Evolutionary conservation across 2,888 invertebrate species (phyloP), one percentile per base, ranked within the genome.

Genomic region (Drosophila nigritarsus): DNA sequence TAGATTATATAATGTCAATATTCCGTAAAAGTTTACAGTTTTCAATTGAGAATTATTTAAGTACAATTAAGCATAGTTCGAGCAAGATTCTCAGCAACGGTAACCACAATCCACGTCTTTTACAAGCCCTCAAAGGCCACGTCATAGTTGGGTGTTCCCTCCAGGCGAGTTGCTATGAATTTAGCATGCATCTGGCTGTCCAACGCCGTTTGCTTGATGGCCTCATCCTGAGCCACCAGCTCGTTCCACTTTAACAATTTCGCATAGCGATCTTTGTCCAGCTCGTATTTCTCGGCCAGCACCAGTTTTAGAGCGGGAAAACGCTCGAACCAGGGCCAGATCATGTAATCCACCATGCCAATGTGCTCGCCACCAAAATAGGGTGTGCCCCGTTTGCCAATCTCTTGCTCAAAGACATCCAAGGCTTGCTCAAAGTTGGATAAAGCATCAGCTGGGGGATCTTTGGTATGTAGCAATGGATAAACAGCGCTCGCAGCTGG

Each of bases 291-390:
- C 55, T 95, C 94, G 54, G 95, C 95, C 36, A 90, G 75, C 60
- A 96, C 92, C 38, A 96, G 91, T 83, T 94, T 94, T 0, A 97
- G 93, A 42, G 96, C 92, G 38, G 91, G 91, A 7, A 92, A 88
- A 32, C 93, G 91, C 91, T 97, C 97, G 86, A 96, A 95, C 96
- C 97, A 97, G 0, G 97, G 97, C 97, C 97, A 97, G 78, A 97
- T 95, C 94, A 97, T 96, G 79, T 96, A 96, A 91, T 97, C 97
- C 56, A 97, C 93, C 94, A 97, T 95, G 58, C 97, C 97, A 6
- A 97, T 96, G 65, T 94, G 94, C 62, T 94, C 93, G 0, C 97
- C 96, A 70, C 95, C 94, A 80, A 96, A 95, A 92, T 94, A 97
- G 56, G 94, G 94, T 1, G 95, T 95, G 36, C 94, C 94, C 61